A percentile compares a stretch with the other conserved stretches of the same genome.
These are phyloP conservation scores for Cryptocephalus moraei DNA, from an alignment of 2,888 invertebrate genomes.

Conservation along the genomic window DNA sequence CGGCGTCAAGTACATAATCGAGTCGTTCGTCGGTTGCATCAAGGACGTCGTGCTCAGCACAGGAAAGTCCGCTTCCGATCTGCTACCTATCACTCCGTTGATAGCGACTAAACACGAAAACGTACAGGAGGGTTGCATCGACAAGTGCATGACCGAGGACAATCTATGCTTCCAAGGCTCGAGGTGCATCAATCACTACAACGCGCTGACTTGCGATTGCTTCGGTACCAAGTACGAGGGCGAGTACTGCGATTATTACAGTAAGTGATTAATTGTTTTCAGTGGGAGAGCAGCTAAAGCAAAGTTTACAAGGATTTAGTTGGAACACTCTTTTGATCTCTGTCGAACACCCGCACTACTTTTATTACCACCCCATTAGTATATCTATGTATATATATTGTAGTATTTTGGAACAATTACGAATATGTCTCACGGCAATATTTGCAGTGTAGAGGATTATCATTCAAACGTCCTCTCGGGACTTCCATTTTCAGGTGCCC, in stretches of 20 bases:
- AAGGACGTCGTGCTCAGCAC: constrained; percentile 78
- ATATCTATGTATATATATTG: too few species aligned
- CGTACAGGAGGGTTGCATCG: constrained; percentile 78
- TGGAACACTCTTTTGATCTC: too few species aligned
- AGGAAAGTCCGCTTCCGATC: constrained; percentile 75
- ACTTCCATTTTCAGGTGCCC: too few species aligned
- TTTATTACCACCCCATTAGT: too few species aligned
- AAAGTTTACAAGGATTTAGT: too few species aligned
- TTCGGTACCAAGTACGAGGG: constrained; percentile 89
- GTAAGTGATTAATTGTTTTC: constrained; percentile 46
- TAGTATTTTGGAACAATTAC: too few species aligned
- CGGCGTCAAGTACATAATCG: constrained; percentile 85
- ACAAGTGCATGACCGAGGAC: constrained; percentile 70
- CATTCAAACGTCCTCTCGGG: too few species aligned
- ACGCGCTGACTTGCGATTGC: constrained; percentile 82
- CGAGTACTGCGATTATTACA: constrained; percentile 82
- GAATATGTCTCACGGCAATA: too few species aligned
- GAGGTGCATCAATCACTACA: constrained; percentile 85
- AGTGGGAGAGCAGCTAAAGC: too few species aligned
- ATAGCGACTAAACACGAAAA: constrained; percentile 84
- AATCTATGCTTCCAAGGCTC: constrained; percentile 83
- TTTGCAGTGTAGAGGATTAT: too few species aligned
- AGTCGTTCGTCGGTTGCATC: constrained; percentile 87
- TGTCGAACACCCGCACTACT: too few species aligned
- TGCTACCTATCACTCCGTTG: constrained; percentile 69